Percentiles rank a stretch among this genome's conserved stretches.
These are phyloP conservation scores for Phenacoccus solenopsis DNA, from an alignment of 1,140 invertebrate species.

Conservation along the genomic window DNA sequence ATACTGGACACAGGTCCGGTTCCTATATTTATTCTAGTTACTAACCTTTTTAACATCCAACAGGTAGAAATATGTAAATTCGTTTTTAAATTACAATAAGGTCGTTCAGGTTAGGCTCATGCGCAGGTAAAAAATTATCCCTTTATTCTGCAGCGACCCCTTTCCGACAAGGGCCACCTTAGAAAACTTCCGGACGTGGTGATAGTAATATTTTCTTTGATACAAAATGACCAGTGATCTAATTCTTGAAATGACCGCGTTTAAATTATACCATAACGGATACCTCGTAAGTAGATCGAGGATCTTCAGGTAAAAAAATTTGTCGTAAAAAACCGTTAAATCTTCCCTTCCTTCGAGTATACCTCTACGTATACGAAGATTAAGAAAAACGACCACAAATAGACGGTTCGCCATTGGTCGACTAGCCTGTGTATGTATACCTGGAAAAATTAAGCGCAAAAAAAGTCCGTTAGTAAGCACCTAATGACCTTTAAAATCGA, in stretches of 20 bases:
- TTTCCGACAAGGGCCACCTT: background rate
- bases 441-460: background rate
- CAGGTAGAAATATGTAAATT: conserved; percentile 3
- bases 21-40: background rate
- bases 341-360: background rate
- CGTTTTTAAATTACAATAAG: background rate
- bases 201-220: background rate
- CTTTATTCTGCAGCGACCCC: background rate
- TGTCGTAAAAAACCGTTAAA: background rate
- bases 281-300: background rate
- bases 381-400: background rate
- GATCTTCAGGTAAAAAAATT: conserved; percentile 3
- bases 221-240: conserved; percentile 1
- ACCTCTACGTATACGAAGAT: background rate
- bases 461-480: background rate
- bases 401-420: background rate
- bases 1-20: background rate
- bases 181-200: background rate
- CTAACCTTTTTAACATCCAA: background rate
- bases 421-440: background rate
- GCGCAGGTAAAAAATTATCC: conserved; percentile 1
- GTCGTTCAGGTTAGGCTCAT: conserved; percentile 1
- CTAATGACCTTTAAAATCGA: background rate
- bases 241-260: background rate
- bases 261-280: background rate